A percentile compares a stretch with the other conserved stretches of the same genome.
These are phyloP conservation scores for Bradynema listronoti DNA, from an alignment of 1,140 invertebrate species.

Conservation along the genomic window DNA sequence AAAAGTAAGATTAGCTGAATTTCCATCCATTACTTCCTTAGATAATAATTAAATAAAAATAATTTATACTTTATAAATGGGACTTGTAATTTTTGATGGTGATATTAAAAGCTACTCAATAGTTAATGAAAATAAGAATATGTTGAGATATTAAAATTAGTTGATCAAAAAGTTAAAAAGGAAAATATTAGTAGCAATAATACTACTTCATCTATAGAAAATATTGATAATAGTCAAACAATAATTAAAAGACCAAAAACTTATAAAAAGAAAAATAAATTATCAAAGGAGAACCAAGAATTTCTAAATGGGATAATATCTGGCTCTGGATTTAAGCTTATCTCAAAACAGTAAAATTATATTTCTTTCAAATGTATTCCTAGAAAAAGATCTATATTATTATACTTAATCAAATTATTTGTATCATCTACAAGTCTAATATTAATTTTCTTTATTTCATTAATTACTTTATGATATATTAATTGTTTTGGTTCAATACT, in stretches of 20 bases:
- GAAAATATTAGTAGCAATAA: too few species aligned
- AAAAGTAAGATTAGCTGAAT: slow-evolving; percentile 21
- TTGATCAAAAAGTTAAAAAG: slow-evolving; percentile 17
- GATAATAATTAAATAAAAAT: too few species aligned
- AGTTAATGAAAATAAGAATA: slow-evolving; percentile 17
- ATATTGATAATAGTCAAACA: too few species aligned
- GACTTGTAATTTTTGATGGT: slow-evolving; percentile 20
- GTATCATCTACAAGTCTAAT: slow-evolving; percentile 23
- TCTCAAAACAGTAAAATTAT: slow-evolving; percentile 2
- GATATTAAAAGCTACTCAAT: slow-evolving; percentile 31
- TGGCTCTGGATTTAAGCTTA: slow-evolving; percentile 21
- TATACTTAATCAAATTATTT: slow-evolving; percentile 21
- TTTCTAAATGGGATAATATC: slow-evolving; percentile 27
- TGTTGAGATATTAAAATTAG: slow-evolving; percentile 24
- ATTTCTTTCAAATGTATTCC: slow-evolving; percentile 31
- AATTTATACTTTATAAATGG: slow-evolving; percentile 27
- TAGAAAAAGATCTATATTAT: slow-evolving; percentile 21
- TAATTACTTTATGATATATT: slow-evolving; percentile 28
- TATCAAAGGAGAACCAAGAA: slow-evolving; percentile 26
- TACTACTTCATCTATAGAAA: too few species aligned
- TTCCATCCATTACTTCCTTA: slow-evolving; percentile 23
- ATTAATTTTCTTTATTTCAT: slow-evolving; percentile 17
- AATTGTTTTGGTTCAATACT: slow-evolving; percentile 22
- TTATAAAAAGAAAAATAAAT: slow-evolving; percentile 21
- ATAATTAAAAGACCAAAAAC: slow-evolving; percentile 20